phyloP scores from a whole-genome alignment of 2,113 vertebrate genomes.

The Corapipo altera region DNA sequence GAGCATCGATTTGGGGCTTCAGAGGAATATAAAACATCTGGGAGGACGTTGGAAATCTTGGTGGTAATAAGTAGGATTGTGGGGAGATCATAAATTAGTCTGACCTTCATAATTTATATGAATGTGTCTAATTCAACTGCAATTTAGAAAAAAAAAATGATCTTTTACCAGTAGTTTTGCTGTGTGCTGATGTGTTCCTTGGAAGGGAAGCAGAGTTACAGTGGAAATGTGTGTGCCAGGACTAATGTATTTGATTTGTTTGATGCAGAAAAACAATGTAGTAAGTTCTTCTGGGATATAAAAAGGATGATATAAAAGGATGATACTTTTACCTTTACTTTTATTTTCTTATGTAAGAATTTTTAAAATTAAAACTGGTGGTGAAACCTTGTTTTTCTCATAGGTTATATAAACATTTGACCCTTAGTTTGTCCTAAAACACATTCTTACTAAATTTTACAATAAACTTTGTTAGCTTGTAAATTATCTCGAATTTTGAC shows the following conservation, averaged over 20 bases:
- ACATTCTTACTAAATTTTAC: background rate
- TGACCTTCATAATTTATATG: background rate
- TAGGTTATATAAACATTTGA: background rate
- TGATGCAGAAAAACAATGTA: background rate
- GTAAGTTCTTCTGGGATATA: background rate
- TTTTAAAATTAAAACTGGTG: background rate
- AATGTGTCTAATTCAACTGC: background rate
- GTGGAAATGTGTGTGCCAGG: background rate
- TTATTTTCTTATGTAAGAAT: background rate
- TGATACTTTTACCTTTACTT: background rate
- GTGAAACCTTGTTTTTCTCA: background rate
- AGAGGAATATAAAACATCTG: background rate
- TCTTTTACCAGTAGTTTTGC: background rate
- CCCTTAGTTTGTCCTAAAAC: background rate
- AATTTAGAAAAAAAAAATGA: background rate
- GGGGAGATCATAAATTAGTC: background rate
- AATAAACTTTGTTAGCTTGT: background rate
- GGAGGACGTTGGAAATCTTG: background rate
- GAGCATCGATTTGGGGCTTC: background rate
- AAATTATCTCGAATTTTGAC: background rate
- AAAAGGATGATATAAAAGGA: too few species aligned
- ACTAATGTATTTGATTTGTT: background rate
- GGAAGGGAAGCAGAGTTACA: background rate
- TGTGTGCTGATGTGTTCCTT: background rate
- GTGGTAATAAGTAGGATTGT: background rate